Evolutionary conservation across 2,797 vertebrate species (phyloP), one percentile per base, ranked within the genome.

Genomic region (Hapalemur alaotrensis): DNA sequence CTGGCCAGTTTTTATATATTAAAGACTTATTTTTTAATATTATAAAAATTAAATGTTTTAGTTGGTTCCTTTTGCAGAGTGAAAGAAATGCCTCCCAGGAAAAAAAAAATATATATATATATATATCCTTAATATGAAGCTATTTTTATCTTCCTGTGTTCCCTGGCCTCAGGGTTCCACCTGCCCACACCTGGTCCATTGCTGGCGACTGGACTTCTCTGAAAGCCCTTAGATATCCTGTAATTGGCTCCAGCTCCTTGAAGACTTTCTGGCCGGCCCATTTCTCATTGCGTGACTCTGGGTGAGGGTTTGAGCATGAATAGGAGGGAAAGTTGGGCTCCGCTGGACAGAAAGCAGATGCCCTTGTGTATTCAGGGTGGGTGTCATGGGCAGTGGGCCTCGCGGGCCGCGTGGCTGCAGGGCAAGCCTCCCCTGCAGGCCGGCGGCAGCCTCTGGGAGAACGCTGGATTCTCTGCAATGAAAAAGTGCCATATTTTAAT

Each of bases 1-100:
- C 93, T 95, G 98, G 98, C 98, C 98, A 98, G 98, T 98, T 98
- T 98, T 97, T 98, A 91, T 97, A 97, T 93, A 93, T 73, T 25
- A 79, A 93, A 97, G 88, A 93, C 97, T 98, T 69, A 97, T 98
- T 93, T 97, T 96, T 95, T 93, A 97, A 91, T 97, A 96, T 97
- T 97, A 57, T 92, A 57, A 93, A 95, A 97, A 54, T 92, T 67
- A 89, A 95, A 54, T 80, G 30, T 97, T 96, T 95, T 96, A 78
- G 86, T 97, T 92, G 92, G 79, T 96, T 97, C 93, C 93, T 97
- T 96, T 98, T 88, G 94, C 17, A 18, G 67, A 91, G 96, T 93
- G 89, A 95, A 97, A 96, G 89, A 95, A 97, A 96, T 81, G 82
- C 96, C 92, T 96, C 89, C 93, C 61, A 12, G 95, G 91, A 83